Conservation (phyloP, 1,140 invertebrate genomes). For the Aporrectodea caliginosa region DNA sequence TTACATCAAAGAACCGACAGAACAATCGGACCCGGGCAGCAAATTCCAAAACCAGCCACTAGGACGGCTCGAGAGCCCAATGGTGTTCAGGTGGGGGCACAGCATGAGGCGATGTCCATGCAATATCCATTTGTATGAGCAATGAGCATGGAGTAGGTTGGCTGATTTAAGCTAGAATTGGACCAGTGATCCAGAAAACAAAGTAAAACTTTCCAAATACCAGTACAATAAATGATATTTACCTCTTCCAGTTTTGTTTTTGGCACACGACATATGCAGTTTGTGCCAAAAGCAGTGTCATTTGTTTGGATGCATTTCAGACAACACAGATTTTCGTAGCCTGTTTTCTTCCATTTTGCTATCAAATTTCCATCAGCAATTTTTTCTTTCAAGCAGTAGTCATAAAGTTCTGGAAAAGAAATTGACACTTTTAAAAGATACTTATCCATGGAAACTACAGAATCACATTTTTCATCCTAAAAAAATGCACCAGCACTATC, state of each 20-base stretch:
- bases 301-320: conserved; percentile 96
- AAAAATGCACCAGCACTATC: too few species aligned
- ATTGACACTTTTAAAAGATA: too few species aligned
- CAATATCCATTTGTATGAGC: background rate
- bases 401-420: conserved; percentile 78
- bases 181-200: background rate
- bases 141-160: background rate
- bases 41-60: background rate
- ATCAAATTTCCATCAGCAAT: conserved; percentile 96
- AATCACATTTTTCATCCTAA: too few species aligned
- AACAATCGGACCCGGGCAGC: too few species aligned
- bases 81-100: background rate
- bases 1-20: too few species aligned
- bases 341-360: conserved; percentile 99
- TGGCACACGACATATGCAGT: conserved; percentile 98
- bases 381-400: conserved; percentile 94
- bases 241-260: conserved; percentile 96
- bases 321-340: conserved; percentile 99
- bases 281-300: conserved; percentile 99
- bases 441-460: too few species aligned
- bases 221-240: conserved; percentile 33
- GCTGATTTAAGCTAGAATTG: background rate
- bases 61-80: background rate
- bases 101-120: background rate
- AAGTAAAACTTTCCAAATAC: background rate